Evolutionary conservation across 2,113 vertebrate species (phyloP), one percentile per base, ranked within the genome.

Genomic region (Nansenia antarctica): DNA sequence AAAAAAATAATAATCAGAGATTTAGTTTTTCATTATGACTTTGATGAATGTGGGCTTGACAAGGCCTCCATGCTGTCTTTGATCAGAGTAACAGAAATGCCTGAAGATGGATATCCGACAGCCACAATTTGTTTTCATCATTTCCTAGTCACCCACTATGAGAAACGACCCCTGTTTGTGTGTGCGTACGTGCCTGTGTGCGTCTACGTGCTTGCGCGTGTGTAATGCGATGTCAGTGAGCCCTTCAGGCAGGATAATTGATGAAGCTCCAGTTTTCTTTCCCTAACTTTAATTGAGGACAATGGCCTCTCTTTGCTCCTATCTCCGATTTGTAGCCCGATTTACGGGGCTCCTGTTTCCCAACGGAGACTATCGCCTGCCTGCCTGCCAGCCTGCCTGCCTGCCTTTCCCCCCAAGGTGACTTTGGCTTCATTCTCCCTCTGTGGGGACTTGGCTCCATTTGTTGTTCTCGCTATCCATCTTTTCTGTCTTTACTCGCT

Each of bases 321-420:
- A 64, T 69, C 79, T 81, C 67, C 65, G 72, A 84, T 80, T 77
- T 69, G 26, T 62, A 67, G 65, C 72, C 53, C 69, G 74, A 80
- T 87, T 84, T 81, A 72, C 62, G 69, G 32, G 72, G 70, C 75
- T 74, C 62, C 35, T 54, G 55, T 79, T 68, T 79, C 62, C n/a
- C 62, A 57, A 68, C 55, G 5, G 42, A 47, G 15, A 20, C 57
- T 59, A 9, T 60, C 31, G n/a, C 6, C 67, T 32, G n/a, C n/a
- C n/a, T n/a, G n/a, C n/a, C n/a, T n/a, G n/a, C n/a, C 52, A 15
- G 15, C 32, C 22, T 8, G 29, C 47, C 63, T n/a, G 20, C 22
- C 58, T 52, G 27, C 42, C 26, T 54, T 60, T n/a, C n/a, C 18
- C 69, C 42, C 67, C 74, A 83, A 82, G 83, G 83, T 87, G 75